Evolutionary conservation across 2,113 vertebrate species (phyloP).

Genomic region (Shinisaurus crocodilurus): DNA sequence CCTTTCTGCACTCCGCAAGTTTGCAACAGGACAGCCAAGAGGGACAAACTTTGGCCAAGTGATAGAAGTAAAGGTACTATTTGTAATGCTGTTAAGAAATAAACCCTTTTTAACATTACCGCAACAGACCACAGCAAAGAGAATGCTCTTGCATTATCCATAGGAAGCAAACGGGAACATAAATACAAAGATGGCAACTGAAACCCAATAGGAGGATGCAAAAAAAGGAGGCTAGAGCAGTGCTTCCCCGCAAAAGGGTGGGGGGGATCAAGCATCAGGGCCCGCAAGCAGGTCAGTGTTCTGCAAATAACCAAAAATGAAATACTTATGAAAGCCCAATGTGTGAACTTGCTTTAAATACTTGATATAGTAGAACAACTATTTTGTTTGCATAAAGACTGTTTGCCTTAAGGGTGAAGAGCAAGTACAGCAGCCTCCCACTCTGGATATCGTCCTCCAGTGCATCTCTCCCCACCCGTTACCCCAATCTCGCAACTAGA

Average conservation of each 20-base stretch:
- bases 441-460: not conserved
- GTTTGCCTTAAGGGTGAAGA: not conserved
- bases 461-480: not conserved
- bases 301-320: not conserved
- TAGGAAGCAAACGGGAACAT: too few relatives aligned
- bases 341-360: not conserved
- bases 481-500: not conserved
- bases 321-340: not conserved
- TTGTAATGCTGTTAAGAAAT: slow-evolving; percentile 41
- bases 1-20: not conserved
- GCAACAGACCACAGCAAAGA: not conserved
- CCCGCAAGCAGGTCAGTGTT: not conserved
- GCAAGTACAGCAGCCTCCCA: not conserved
- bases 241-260: not conserved
- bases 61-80: slow-evolving; percentile 39
- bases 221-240: not conserved
- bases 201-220: not conserved
- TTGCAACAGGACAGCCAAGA: not conserved
- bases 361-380: not conserved
- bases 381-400: not conserved
- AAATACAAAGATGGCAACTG: not conserved
- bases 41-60: slow-evolving; percentile 39
- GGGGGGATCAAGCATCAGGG: not conserved
- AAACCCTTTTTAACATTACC: not conserved
- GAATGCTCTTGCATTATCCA: not conserved